Evolutionary conservation across 64 coral and sea anemone species (phyloP), one percentile per base, ranked within the genome.

Genomic region (Dendronephthya gigantea): DNA sequence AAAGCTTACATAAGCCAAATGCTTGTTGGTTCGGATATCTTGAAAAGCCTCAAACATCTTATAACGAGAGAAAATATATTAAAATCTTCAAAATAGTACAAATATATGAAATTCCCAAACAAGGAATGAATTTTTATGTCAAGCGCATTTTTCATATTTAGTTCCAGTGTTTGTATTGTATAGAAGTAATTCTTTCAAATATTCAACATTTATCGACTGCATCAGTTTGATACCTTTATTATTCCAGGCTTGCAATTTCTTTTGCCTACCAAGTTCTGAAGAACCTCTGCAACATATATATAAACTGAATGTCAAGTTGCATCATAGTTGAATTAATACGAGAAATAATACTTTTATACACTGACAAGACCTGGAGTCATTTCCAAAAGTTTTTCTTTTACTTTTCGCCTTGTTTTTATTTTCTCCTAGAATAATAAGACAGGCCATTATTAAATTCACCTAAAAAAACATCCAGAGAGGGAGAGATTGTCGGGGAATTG

Each of bases 21-120:
- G 94, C 83, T 97, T 97, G 68, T 93, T 97, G 0, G 93, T 87
- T 82, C 92, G 86, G 15, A 93, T 89, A 55, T 97, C 94, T 51
- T 97, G 94, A 93, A 97, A 97, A 74, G 94, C 94, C 68, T 97
- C 94, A 88, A 97, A 97, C 83, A 91, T 90, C 94, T 97, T 25
- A 72, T 68, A 86, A 7, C 13, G 50, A 62, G 25, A 22, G 25
- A 62, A 5, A 62, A n/a, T 62, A 62, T 19, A 1, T 19, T 22
- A 62, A 62, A 7, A 62, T 62, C 19, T 62, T 23, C 3, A 7
- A 62, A 19, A n/a, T 22, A 62, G 7, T 62, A 7, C 25, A 19
- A 48, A 48, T 23, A 48, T 22, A 59, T 23, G 15, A 12, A 3
- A 49, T 83, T 1, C 7, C 23, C 25, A 30, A 36, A 0, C 14